A percentile compares a stretch with the other conserved stretches of the same genome.
Evolutionary conservation across 2,888 invertebrate genomes (phyloP).

Genomic region (Drosophila maculinotata): DNA sequence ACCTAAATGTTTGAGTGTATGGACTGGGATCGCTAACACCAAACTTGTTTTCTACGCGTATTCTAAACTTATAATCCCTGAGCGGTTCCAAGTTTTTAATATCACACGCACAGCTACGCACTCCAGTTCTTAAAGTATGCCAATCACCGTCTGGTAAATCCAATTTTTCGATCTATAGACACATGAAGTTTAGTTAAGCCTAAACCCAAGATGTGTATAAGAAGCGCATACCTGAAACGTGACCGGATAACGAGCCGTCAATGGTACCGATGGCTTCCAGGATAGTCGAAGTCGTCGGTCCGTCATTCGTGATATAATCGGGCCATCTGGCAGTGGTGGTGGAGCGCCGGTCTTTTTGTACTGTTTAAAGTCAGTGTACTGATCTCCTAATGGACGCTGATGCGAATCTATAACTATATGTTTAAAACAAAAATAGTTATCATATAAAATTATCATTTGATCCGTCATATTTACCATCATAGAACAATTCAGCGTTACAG

Average conservation of each 20-base stretch:
- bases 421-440: background rate
- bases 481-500: conserved; percentile 92
- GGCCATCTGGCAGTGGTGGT: conserved; percentile 94
- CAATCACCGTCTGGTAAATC: conserved; percentile 96
- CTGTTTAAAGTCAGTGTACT: conserved; percentile 93
- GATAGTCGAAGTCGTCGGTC: conserved; percentile 94
- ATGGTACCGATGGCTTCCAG: conserved; percentile 97
- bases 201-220: background rate
- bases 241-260: conserved; percentile 94
- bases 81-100: conserved; percentile 95
- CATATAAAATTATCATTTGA: background rate
- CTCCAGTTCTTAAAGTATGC: conserved; percentile 94
- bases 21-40: conserved; percentile 99
- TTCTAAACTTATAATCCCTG: conserved; percentile 97
- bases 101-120: conserved; percentile 95
- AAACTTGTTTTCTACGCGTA: conserved; percentile 98
- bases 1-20: conserved; percentile 91
- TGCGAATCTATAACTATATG: conserved; percentile 88
- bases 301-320: conserved; percentile 96
- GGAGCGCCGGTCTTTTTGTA: conserved; percentile 93
- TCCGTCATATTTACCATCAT: conserved; percentile 88
- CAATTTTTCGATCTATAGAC: conserved; percentile 92
- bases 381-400: conserved; percentile 90
- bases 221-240: conserved; percentile 91
- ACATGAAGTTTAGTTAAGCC: background rate